Base-by-base conservation (phyloP, 1,140 invertebrate genomes). In the Megalopta genalis region DNA sequence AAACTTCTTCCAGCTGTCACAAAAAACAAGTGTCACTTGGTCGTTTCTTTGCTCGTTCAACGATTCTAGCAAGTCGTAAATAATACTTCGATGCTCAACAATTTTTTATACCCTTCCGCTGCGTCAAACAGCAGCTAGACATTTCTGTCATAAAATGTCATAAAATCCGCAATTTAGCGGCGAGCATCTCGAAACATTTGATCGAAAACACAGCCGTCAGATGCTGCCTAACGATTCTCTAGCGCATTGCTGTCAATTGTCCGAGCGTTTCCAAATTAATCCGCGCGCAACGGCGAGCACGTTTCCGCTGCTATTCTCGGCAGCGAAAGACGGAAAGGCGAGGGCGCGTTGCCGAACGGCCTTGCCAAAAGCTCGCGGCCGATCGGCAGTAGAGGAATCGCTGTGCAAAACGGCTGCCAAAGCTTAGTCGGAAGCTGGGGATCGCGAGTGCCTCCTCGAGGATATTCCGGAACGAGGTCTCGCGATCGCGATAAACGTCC, bases 371-470 rank as follows among this genome's bases (percentile, higher is more conserved):
- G 16, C 66, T 59, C 52, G 46, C 25, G 27, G 79, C 25, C 64
- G 72, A 85, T 85, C 80, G 72, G 65, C 71, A 73, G 72, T 77
- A 69, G 71, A 82, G 69, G 74, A 64, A 83, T 80, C 68, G 82
- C 57, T 68, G 67, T 32, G 21, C 23, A 16, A 68, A 27, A 54
- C n/a, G 16, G 77, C 32, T 85, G 83, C 77, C 83, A 84, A 75
- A 72, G 69, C 23, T 52, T 42, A 21, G 49, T 80, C 54, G 77
- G 49, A 67, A 68, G 66, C 62, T 54, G 32, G 37, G 27, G 32
- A 32, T 32, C 4, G 32, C 32, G 32, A 32, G 32, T 2, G 27
- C 49, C 25, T 60, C 37, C 39, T 54, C 65, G 62, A 39, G 8
- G 62, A 49, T 83, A 83, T 82, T 82, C 52, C 60, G 72, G 25